Conservation (phyloP, 2,113 vertebrate genomes). For the Laticauda laticaudata region DNA sequence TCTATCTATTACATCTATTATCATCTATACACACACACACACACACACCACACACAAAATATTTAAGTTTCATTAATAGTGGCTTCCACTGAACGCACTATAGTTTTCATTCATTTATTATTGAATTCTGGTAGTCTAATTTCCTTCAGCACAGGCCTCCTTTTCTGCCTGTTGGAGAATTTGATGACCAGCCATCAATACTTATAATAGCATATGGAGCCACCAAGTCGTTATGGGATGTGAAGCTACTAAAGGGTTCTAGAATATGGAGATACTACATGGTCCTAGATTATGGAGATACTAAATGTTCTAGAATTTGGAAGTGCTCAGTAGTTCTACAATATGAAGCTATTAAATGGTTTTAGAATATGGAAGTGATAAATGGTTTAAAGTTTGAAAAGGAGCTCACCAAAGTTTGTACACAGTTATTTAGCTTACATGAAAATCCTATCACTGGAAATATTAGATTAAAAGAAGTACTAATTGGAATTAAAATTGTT, state of each 20-base stretch:
- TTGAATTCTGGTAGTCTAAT: not conserved
- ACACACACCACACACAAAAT: no score
- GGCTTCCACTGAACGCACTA: not conserved
- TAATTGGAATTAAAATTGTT: not conserved
- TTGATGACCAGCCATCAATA: not conserved
- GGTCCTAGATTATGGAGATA: not conserved
- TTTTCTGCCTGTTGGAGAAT: not conserved
- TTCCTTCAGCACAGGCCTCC: not conserved
- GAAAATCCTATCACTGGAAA: not conserved
- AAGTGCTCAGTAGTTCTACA: not conserved
- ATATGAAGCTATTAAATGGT: not conserved
- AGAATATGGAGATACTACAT: not conserved
- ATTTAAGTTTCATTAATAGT: not conserved
- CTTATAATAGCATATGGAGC: not conserved
- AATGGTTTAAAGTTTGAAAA: not conserved
- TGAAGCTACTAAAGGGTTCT: not conserved
- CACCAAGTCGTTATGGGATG: not conserved
- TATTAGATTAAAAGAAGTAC: not conserved
- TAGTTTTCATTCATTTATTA: not conserved
- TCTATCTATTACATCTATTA: no score
- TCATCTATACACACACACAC: no score
- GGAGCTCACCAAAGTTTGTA: not conserved
- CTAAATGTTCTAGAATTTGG: not conserved
- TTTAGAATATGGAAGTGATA: not conserved
- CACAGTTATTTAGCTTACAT: not conserved